These are phyloP conservation scores for Cylloceria caligata DNA, from an alignment of 2,888 invertebrate genomes.

Conservation along the genomic window DNA sequence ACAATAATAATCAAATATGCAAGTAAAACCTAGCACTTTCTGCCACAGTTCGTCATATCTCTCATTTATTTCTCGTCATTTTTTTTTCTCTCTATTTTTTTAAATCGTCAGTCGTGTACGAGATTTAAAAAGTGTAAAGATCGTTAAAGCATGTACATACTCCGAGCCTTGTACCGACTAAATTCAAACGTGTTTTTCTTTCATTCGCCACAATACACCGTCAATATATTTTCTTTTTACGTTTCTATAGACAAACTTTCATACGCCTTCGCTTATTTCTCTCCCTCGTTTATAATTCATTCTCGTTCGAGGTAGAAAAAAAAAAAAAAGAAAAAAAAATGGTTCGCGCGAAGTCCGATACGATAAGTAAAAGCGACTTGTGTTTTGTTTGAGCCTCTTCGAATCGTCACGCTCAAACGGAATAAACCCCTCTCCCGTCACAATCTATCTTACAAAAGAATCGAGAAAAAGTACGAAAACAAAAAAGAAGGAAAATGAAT, in stretches of 20 bases:
- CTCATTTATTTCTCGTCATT: conserved; percentile 54
- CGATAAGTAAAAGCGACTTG: conserved; percentile 56
- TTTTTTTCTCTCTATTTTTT: conserved; percentile 57
- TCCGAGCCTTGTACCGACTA: conserved; percentile 60
- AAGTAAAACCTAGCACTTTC: conserved; percentile 69
- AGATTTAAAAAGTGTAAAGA: conserved; percentile 74
- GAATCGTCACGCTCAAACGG: conserved; percentile 73
- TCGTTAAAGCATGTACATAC: conserved; percentile 74
- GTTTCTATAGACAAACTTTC: conserved; percentile 68
- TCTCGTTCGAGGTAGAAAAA: conserved; percentile 32
- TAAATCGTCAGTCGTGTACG: conserved; percentile 69
- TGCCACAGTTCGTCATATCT: conserved; percentile 68
- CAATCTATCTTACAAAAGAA: conserved; percentile 67
- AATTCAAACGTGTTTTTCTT: conserved; percentile 52
- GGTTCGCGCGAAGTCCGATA: conserved; percentile 38
- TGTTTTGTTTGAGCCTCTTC: conserved; percentile 47
- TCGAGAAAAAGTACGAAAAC: conserved; percentile 61
- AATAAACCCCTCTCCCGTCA: conserved; percentile 43
- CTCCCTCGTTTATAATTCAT: conserved; percentile 57
- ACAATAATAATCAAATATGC: conserved; percentile 58
- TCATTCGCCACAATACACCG: no score
- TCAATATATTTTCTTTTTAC: conserved; percentile 14
- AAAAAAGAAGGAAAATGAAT: conserved; percentile 48
- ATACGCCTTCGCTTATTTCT: conserved; percentile 51
- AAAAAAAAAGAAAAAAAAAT: no score